A percentile compares a stretch with the other conserved stretches of the same genome.
phyloP scores from a whole-genome alignment of 1,140 invertebrate species.

The Ephestia elutella region DNA sequence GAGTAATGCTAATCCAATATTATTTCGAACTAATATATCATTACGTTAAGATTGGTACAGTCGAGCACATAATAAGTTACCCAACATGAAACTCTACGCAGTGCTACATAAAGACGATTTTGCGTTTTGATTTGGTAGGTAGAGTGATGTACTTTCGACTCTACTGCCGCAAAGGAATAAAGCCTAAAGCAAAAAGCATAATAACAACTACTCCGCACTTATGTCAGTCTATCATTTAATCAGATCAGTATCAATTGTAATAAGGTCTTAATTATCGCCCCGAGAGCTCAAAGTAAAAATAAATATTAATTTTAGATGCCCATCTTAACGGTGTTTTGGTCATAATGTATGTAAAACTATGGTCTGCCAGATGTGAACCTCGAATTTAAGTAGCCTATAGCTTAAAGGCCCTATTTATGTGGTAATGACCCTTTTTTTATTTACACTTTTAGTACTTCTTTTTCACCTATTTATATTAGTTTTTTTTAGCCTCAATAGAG shows the following conservation, averaged over 20 bases:
- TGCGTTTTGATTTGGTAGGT: no score
- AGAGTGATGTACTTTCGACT: no score
- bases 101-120: no score
- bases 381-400: neutral
- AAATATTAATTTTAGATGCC: conserved; percentile 4
- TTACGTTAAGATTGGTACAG: no score
- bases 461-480: no score
- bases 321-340: neutral
- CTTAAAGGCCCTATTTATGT: neutral
- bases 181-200: neutral
- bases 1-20: no score
- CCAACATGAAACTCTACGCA: no score
- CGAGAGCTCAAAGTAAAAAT: neutral
- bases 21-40: no score
- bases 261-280: neutral
- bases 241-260: neutral
- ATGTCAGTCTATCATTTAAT: neutral
- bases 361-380: neutral
- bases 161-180: neutral
- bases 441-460: neutral
- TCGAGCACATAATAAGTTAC: no score
- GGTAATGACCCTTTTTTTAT: neutral
- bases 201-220: neutral
- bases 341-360: neutral
- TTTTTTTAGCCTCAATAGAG: no score